Base-by-base conservation (phyloP, 2,113 vertebrate species). In the Loxodonta africana region DNA sequence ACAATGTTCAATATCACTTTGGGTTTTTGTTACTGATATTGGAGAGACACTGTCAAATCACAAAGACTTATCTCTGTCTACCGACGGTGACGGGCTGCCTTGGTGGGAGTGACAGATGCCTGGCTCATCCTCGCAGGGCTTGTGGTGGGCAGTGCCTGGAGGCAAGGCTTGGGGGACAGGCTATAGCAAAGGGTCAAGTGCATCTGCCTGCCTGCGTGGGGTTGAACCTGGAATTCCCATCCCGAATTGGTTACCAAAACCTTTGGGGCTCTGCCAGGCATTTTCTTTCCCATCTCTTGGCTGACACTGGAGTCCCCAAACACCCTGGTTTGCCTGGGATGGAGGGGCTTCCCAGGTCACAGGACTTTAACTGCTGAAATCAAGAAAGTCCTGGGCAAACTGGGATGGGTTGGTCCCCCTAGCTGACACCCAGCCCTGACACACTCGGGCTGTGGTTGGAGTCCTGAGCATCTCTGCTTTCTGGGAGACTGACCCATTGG, bases 281-380 rank as follows among this genome's bases (percentile, higher is more conserved):
- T 8, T 21, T 21, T 2, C 5, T 4, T 4, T 11, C 5, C n/a
- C 4, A 1, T 5, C 1, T 5, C 37, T 20, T 0, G 1, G 71
- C 30, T 1, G 3, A 46, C 65, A 46, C 26, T 1, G 0, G 53
- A 1, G 60, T 87, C 9, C 33, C 48, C 4, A 1, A 6, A 6
- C 9, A 21, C 23, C 44, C 65, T 1, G 1, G 11, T 33, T 14
- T 48, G 28, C 41, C n/a, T 2, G 5, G 21, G 26, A 63, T 8
- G 0, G 0, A 6, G 76, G 76, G 17, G 57, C 8, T 30, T 53
- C 11, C 65, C 8, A 8, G n/a, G 12, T 20, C 28, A 1, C 14
- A 2, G 71, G 62, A 69, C 41, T 14, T 46, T 6, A 41, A 10
- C 37, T 8, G 6, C 37, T 21, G 1, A 44, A 26, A 18, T 4